A percentile compares a stretch with the other conserved stretches of the same genome.
These are phyloP conservation scores for Saccostrea cuccullata DNA, from an alignment of 1,140 invertebrate genomes.

Conservation along the genomic window DNA sequence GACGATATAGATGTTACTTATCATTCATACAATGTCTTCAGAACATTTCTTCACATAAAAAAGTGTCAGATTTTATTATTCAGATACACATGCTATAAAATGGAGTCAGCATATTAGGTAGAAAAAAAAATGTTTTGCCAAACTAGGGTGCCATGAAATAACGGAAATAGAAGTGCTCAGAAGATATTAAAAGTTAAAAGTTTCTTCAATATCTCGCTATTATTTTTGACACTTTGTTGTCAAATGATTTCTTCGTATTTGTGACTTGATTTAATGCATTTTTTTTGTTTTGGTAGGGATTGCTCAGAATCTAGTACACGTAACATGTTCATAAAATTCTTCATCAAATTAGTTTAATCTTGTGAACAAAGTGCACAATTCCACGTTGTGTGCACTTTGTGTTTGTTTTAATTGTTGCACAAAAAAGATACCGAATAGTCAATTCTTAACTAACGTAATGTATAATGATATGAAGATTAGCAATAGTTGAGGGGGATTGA, in stretches of 20 bases:
- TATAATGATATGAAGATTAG: not conserved
- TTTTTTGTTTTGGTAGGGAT: not conserved
- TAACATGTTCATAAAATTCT: not conserved
- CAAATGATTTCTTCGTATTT: not conserved
- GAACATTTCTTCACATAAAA: not conserved
- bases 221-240: not conserved
- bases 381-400: not conserved
- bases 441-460: not conserved
- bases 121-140: not conserved
- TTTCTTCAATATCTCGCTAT: not conserved
- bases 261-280: not conserved
- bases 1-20: not conserved
- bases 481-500: not conserved
- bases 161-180: not conserved
- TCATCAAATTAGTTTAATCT: not conserved
- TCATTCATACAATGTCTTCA: not conserved
- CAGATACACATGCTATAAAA: not conserved
- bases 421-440: not conserved
- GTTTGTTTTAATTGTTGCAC: not conserved
- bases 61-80: not conserved
- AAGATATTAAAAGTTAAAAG: not conserved
- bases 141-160: conserved; percentile 27
- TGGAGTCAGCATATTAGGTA: not conserved
- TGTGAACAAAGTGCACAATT: not conserved
- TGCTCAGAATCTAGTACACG: conserved; percentile 1